Evolutionary conservation across 1,140 invertebrate species (phyloP), one percentile per base, ranked within the genome.

Genomic region (Drosophila navojoa): DNA sequence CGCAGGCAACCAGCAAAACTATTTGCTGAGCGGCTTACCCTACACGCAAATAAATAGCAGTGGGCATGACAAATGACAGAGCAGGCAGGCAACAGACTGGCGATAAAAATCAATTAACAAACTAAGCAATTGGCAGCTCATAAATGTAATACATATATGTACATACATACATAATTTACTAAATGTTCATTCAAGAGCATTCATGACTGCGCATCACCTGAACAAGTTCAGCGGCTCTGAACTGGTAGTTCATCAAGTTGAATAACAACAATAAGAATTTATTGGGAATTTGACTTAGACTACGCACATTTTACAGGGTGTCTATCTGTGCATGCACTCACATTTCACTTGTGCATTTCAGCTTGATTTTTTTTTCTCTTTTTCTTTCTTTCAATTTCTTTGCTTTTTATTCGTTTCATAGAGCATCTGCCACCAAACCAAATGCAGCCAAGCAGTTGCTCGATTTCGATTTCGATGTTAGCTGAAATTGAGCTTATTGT

Each of bases 361-460:
- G 11, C 19, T 47, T 22, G 7, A 22, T 47, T 38, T 38, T 13
- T 38, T 38, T 11, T 7, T 32, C 9, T 22, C 11, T 38, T 4
- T 38, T 38, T 38, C 35, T 38, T 38, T 38, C 32, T 38, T 38
- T 38, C 35, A 38, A 38, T 38, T 38, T 38, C 35, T 38, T 11
- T 10, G 35, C 35, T 3, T 47, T 47, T 22, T 16, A 10, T 22
- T 22, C 19, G n/a, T 47, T 47, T 47, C 16, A 47, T 22, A 22
- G 7, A 40, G 61, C 61, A 63, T 63, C 61, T 63, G 61, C n/a
- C 15, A 25, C 32, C 9, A 7, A 32, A 7, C 5, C 32, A 32
- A 32, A 32, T 32, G 32, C 49, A 63, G 61, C 22, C 47, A 63
- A 63, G 60, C 44, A 64, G 50, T 64, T 63, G 60, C 35, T 38